Evolutionary conservation across 2,113 vertebrate species (phyloP), one percentile per base, ranked within the genome.

Genomic region (Ammospiza nelsoni): DNA sequence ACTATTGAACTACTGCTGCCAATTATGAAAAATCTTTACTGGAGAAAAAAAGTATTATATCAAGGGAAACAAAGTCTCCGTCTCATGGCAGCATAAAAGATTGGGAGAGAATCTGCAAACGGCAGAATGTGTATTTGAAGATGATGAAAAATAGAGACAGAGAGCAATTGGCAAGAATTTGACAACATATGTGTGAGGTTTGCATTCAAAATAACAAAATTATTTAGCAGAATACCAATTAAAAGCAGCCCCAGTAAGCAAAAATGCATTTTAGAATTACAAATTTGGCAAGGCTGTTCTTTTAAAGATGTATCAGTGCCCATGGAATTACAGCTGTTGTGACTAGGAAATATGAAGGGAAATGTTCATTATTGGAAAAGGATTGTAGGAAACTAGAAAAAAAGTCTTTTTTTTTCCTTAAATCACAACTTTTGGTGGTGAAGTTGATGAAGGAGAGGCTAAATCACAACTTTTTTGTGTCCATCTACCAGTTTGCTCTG

Each of bases 141-240:
- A 88, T 77, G 16, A 87, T 67, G 25, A 87, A 89, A 96, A 90
- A 92, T 27, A 74, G 57, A 80, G 2, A 2, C 27, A 66, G 37
- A 31, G 22, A 65, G 31, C 15, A 74, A 24, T 0, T 87, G 14
- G 73, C 11, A 61, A 86, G 28, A 75, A 65, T 77, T 51, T 83
- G 55, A 59, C 62, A 44, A 68, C 5, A 18, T 39, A 6, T 15
- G 2, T 58, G 18, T 57, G 39, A 77, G 14, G 1, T 66, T 63
- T 94, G 5, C 3, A 65, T 77, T 71, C 68, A 92, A 92, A 95
- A 95, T n/a, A 46, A 9, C 4, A 48, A 44, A 89, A 51, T 81
- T 74, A 48, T 73, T 92, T 63, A 78, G 5, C 16, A 83, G 41
- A 78, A 20, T 48, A 83, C 7, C 12, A 58, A 5, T 51, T 78